Base-by-base conservation (phyloP, 2,113 vertebrate genomes). In the Kryptolebias marmoratus region DNA sequence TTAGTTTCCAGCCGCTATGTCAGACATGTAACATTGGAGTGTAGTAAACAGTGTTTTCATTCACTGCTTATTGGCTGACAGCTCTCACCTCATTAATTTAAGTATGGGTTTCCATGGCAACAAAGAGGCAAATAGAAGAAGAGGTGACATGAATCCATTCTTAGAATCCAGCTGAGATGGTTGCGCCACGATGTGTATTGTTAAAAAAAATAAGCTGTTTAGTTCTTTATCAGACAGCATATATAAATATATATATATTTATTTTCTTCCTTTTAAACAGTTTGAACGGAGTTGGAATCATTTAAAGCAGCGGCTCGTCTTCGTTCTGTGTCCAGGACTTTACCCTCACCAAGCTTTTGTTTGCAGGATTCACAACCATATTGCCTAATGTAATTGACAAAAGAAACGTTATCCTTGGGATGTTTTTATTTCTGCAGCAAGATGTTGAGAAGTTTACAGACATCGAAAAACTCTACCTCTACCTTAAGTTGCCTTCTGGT, bases 371-470 rank as follows among this genome's bases (percentile, higher is more conserved):
- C 39, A 6, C 9, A 10, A 27, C n/a, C 11, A 11, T 27, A 53
- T 11, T 53, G 39, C 18, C 8, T 48, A 11, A 10, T 63, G 4
- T 48, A 30, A 42, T 56, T 39, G 15, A 44, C 12, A 0, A 22
- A 14, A 69, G 3, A 32, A 42, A 42, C 56, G 1, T 22, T 31
- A 8, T 8, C 22, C 9, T 15, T 75, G 22, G 75, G 44, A 27
- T 69, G 3, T 11, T 71, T 1, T 76, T 65, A 27, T 84, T 66
- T 90, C 86, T 87, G 60, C 93, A 99, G 98, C 97, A 99, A 98
- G 98, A 99, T 97, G 96, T 99, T 96, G 97, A 98, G 96, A 99
- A 99, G 96, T 99, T 99, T 97, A 98, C 98, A 98, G 98, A 99
- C 93, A 94, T 99, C 91, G 97, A 99, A 96, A 99, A 99, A 95